Evolutionary conservation across 2,113 vertebrate species (phyloP), one percentile per base, ranked within the genome.

Genomic region (Trematomus loennbergii): DNA sequence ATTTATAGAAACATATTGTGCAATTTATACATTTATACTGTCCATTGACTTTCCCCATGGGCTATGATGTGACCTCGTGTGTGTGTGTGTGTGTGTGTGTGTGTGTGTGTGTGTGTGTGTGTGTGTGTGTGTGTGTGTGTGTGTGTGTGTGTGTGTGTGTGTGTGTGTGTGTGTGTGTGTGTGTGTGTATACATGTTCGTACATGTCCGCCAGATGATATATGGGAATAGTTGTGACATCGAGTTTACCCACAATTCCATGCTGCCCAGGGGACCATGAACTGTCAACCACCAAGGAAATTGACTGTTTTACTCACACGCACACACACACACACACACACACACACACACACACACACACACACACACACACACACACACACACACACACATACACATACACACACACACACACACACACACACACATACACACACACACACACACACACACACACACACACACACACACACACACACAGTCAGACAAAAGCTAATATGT

Each of bases 251-350:
- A 87, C 58, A 62, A 85, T 92, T 85, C 73, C 62, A 33, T 60
- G 65, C 78, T 81, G 89, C 89, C 75, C 77, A 87, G 48, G 81
- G 84, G 81, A 90, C 90, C 90, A 70, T 92, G 84, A 90, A 92
- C 89, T 89, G 84, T 91, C 86, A 88, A 85, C 82, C 55, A 72
- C 60, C 74, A 82, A 79, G 85, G 87, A 87, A 92, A 90, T 88
- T 86, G 83, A 90, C 87, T 90, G 67, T 83, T 82, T 81, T 84
- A 71, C 49, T 33, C 29, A 81, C 55, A 12, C 61, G 63, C 18
- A 33, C 54, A 72, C 72, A 73, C 49, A n/a, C 57, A 45, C 43
- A 60, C 40, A 64, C 13, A 3, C 25, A 29, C 68, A 45, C 68
- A 55, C 60, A 81, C 46, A 73, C 50, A 70, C 64, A 48, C 62